A percentile compares a stretch with the other conserved stretches of the same genome.
Conservation (phyloP, 1,140 invertebrate genomes). For the Achroia grisella region DNA sequence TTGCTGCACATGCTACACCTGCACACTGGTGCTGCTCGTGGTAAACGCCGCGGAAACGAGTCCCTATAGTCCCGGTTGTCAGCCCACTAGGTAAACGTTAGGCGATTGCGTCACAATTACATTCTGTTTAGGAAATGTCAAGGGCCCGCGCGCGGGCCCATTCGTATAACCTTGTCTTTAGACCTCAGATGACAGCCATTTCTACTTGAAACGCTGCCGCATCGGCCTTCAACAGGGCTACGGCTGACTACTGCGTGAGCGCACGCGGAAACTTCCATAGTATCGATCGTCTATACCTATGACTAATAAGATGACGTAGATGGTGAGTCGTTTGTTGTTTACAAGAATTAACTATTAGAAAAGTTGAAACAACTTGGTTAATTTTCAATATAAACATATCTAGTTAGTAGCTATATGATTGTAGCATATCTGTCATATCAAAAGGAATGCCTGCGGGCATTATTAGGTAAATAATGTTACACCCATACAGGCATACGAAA, state of each 20-base stretch:
- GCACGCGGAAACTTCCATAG: constrained; percentile 1
- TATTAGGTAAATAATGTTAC: neutral
- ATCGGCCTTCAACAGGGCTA: too few relatives aligned
- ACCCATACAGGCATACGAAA: neutral
- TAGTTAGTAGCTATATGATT: too few relatives aligned
- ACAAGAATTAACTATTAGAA: too few relatives aligned
- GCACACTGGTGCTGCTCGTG: constrained; percentile 15
- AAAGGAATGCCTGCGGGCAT: neutral
- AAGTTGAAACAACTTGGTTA: too few relatives aligned
- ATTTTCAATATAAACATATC: too few relatives aligned
- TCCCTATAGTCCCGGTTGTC: constrained; percentile 49
- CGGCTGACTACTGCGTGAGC: neutral
- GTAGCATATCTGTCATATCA: neutral
- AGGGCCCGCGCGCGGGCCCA: constrained; percentile 22
- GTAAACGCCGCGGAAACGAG: constrained; percentile 25
- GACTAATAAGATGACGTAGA: neutral
- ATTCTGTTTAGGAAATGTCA: constrained; percentile 15
- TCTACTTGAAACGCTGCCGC: constrained; percentile 7
- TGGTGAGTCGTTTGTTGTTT: constrained; percentile 19
- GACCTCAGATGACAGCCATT: constrained; percentile 29
- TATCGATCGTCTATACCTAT: neutral
- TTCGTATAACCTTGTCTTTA: constrained; percentile 46
- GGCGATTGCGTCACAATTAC: constrained; percentile 44
- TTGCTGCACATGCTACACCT: constrained; percentile 14
- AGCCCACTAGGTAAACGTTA: constrained; percentile 68